These are phyloP conservation scores for Drosophila parthenogenetica DNA, from an alignment of 2,888 invertebrate genomes.

Conservation along the genomic window DNA sequence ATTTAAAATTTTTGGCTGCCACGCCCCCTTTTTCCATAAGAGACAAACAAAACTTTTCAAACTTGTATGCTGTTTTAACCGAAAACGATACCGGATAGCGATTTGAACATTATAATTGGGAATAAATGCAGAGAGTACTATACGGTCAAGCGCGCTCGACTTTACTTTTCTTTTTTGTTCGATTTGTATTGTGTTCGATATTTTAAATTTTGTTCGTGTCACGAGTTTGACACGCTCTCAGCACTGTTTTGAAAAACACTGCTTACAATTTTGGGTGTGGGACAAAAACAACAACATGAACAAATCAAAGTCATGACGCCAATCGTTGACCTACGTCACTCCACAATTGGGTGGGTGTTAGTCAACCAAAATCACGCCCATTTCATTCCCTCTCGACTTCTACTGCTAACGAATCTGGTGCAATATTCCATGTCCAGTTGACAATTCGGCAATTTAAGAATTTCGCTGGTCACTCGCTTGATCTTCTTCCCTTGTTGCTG, in stretches of 20 bases:
- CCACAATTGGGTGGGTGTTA: constrained; percentile 49
- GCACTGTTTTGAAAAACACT: constrained; percentile 23
- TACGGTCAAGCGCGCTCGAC: too few relatives aligned
- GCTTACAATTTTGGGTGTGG: constrained; percentile 28
- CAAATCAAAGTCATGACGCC: constrained; percentile 70
- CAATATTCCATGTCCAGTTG: constrained; percentile 52
- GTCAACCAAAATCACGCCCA: not conserved
- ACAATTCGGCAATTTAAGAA: constrained; percentile 44
- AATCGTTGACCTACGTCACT: constrained; percentile 72
- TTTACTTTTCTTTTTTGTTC: too few relatives aligned
- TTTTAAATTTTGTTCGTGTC: not conserved
- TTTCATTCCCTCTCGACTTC: not conserved
- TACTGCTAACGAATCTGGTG: constrained; percentile 27
- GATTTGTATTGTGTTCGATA: too few relatives aligned
- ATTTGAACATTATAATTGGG: too few relatives aligned
- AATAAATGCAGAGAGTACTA: too few relatives aligned
- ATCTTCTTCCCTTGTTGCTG: constrained; percentile 30
- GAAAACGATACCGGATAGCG: too few relatives aligned
- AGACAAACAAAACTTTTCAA: too few relatives aligned
- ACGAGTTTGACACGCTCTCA: constrained; percentile 8
- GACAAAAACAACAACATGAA: constrained; percentile 41
- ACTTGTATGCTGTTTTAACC: too few relatives aligned
- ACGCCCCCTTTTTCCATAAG: too few relatives aligned
- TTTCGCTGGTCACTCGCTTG: constrained; percentile 51
- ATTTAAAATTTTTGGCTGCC: too few relatives aligned